Conservation (phyloP, 1,140 invertebrate species). For the Drosophila jambulina region DNA sequence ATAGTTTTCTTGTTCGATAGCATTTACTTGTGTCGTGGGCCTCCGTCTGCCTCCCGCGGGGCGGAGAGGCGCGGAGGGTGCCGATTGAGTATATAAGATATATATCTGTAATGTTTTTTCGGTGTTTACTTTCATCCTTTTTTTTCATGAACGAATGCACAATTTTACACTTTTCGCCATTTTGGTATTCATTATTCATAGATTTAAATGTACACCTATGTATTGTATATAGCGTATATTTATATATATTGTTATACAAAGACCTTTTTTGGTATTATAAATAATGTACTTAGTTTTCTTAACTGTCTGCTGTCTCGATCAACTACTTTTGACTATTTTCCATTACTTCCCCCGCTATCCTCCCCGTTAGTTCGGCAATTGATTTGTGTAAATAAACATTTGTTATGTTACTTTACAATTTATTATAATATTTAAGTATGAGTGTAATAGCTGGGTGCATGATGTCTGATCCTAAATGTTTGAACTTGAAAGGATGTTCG, state of each 20-base stretch:
- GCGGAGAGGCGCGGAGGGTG: slow-evolving; percentile 41
- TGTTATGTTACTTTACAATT: slow-evolving; percentile 43
- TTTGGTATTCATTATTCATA: slow-evolving; percentile 74
- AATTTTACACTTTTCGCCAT: slow-evolving; percentile 82
- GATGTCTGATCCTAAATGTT: slow-evolving; percentile 15
- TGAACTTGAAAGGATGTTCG: slow-evolving; percentile 9
- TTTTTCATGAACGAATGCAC: slow-evolving; percentile 83
- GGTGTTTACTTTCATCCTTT: slow-evolving; percentile 84
- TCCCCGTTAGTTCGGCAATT: slow-evolving; percentile 54
- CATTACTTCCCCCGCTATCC: neutral
- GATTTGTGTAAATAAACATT: slow-evolving; percentile 74
- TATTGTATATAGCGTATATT: slow-evolving; percentile 70
- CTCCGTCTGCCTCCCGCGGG: slow-evolving; percentile 49
- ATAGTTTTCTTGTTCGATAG: slow-evolving; percentile 71
- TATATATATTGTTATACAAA: slow-evolving; percentile 76
- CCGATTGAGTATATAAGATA: slow-evolving; percentile 72
- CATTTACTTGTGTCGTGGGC: slow-evolving; percentile 72
- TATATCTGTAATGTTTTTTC: slow-evolving; percentile 80
- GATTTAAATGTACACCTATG: slow-evolving; percentile 79
- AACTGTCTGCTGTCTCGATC: slow-evolving; percentile 32
- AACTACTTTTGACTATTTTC: slow-evolving; percentile 74
- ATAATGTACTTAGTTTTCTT: slow-evolving; percentile 56
- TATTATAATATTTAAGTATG: slow-evolving; percentile 41
- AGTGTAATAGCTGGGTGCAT: slow-evolving; percentile 50
- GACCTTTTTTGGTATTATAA: slow-evolving; percentile 70